Evolutionary conservation across 2,113 vertebrate genomes (phyloP).

Genomic region (Emydocephalus ijimae): DNA sequence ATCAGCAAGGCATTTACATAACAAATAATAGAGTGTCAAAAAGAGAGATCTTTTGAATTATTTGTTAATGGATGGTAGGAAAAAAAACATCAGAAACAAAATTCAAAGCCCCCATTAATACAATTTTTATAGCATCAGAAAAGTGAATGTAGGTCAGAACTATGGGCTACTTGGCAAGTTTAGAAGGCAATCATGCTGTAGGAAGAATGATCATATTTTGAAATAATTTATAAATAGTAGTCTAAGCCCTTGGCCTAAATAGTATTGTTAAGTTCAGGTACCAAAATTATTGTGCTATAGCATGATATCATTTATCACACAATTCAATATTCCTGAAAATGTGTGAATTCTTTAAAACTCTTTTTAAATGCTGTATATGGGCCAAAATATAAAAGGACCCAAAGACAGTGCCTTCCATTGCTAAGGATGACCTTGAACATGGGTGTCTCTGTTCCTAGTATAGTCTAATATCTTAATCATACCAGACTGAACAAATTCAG

Average conservation of each 20-base stretch:
- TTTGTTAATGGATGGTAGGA: slow-evolving; percentile 8
- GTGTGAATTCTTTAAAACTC: neutral
- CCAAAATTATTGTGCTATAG: neutral
- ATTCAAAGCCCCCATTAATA: neutral
- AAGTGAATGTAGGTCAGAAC: neutral
- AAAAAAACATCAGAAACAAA: neutral
- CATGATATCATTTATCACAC: neutral
- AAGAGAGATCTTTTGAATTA: slow-evolving; percentile 20
- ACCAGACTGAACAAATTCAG: neutral
- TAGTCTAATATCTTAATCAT: neutral
- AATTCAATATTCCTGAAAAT: neutral
- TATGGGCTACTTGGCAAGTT: neutral
- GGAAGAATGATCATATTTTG: neutral
- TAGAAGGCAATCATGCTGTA: neutral
- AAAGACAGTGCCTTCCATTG: neutral
- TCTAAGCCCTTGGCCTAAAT: neutral
- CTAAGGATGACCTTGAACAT: neutral
- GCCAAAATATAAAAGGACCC: neutral
- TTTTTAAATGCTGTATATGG: neutral
- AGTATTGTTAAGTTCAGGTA: neutral
- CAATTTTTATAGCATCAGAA: neutral
- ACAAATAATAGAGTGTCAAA: neutral
- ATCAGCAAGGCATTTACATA: slow-evolving; percentile 32
- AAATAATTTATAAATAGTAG: neutral
- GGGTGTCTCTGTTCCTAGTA: neutral